Conservation (phyloP, 2,113 vertebrate genomes). For the Anthoscopus minutus region DNA sequence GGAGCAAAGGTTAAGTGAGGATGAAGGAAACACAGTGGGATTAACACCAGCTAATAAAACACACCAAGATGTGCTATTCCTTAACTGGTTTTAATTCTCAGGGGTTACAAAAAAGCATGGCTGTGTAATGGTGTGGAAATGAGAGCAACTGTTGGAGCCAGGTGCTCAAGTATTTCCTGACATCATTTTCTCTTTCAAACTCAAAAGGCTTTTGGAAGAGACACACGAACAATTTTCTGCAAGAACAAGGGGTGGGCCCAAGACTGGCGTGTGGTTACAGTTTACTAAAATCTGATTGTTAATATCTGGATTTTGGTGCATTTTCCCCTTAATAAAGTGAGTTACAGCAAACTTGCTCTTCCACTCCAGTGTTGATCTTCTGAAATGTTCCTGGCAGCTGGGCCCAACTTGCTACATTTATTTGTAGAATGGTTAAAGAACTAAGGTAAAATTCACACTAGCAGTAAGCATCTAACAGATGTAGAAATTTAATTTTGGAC, state of each 20-base stretch:
- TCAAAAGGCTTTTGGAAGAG: not conserved
- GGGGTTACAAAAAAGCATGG: not conserved
- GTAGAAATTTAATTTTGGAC: not conserved
- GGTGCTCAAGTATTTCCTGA: not conserved
- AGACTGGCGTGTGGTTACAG: not conserved
- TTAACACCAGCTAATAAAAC: not conserved
- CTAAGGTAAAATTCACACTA: not conserved
- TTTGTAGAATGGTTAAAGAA: not conserved
- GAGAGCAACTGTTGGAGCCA: not conserved
- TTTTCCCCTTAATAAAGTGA: not conserved
- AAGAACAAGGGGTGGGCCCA: not conserved
- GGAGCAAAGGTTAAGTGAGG: not conserved
- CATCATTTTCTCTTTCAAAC: not conserved
- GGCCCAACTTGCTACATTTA: not conserved
- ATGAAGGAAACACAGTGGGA: not conserved
- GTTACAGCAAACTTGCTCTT: not conserved
- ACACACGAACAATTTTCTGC: not conserved
- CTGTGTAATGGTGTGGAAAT: not conserved
- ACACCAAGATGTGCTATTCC: not conserved
- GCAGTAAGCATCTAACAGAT: not conserved
- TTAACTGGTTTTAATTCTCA: slow-evolving; percentile 24
- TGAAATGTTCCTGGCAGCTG: not conserved
- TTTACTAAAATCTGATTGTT: not conserved
- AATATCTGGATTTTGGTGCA: not conserved
- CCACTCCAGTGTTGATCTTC: not conserved